Percentiles rank a stretch among this genome's conserved stretches.
Evolutionary conservation across 2,888 invertebrate species (phyloP).

Genomic region (Acleris sparsana): DNA sequence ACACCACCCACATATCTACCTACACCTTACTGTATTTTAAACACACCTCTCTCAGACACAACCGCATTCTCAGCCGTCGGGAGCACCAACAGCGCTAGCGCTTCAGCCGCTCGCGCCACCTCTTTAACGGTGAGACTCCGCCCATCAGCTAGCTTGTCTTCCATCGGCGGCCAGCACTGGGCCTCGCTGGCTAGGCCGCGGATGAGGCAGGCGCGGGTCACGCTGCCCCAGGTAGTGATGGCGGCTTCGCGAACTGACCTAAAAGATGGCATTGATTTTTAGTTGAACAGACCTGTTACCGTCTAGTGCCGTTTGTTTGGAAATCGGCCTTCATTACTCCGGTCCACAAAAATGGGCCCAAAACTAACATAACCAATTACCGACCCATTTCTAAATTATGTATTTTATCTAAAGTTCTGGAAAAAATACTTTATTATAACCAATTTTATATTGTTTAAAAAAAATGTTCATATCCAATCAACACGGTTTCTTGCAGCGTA

Average conservation of each 20-base stretch:
- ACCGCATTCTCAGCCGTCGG: constrained; percentile 63
- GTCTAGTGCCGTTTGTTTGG: not conserved
- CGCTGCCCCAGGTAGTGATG: constrained; percentile 67
- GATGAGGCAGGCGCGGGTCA: constrained; percentile 59
- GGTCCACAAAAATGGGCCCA: too few species aligned
- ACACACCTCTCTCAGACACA: constrained; percentile 64
- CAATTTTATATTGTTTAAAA: too few species aligned
- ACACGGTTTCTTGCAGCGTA: too few species aligned
- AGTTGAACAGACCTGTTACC: not conserved
- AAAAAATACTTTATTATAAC: too few species aligned
- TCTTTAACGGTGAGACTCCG: constrained; percentile 47
- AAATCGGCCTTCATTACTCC: too few species aligned
- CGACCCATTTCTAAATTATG: too few species aligned
- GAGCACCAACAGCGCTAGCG: constrained; percentile 64
- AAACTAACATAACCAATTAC: too few species aligned
- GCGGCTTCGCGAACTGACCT: constrained; percentile 72
- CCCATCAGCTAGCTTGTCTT: constrained; percentile 35
- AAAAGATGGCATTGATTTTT: not conserved
- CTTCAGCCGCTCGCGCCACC: constrained; percentile 59
- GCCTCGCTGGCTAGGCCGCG: constrained; percentile 49
- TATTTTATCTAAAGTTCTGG: too few species aligned
- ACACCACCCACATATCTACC: too few species aligned
- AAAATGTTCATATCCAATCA: too few species aligned
- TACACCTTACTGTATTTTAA: not conserved
- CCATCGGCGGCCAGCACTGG: constrained; percentile 40